A percentile compares a stretch with the other conserved stretches of the same genome.
phyloP scores from a whole-genome alignment of 2,113 vertebrate genomes.

The Columba livia region DNA sequence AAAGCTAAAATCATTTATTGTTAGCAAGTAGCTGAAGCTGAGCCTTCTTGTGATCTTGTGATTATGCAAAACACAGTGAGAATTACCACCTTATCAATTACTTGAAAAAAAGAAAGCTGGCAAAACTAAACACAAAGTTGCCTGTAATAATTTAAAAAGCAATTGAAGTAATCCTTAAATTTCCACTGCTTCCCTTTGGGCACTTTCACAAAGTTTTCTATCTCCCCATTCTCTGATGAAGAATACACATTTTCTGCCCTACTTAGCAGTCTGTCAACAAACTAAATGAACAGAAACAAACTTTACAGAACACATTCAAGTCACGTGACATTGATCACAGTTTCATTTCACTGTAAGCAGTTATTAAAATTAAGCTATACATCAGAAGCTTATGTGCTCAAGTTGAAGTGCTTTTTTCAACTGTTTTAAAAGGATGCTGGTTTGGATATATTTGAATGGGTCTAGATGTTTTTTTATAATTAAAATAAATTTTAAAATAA shows the following conservation, averaged over 20 bases:
- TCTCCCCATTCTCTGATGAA: not conserved
- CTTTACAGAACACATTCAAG: not conserved
- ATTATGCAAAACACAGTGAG: not conserved
- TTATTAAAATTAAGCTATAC: not conserved
- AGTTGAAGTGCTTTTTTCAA: not conserved
- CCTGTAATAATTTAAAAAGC: not conserved
- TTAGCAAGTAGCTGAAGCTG: not conserved
- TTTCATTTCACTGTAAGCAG: not conserved
- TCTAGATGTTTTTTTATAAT: not conserved
- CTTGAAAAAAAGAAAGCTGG: not conserved
- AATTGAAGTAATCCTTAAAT: not conserved
- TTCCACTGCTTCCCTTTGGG: not conserved
- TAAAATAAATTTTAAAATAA: not conserved
- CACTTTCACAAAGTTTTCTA: not conserved
- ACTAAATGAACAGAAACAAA: not conserved
- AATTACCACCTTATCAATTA: not conserved
- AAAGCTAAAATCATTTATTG: not conserved
- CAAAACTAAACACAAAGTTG: not conserved
- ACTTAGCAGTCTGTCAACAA: not conserved
- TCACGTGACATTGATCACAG: not conserved
- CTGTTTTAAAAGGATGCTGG: not conserved
- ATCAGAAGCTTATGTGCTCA: not conserved
- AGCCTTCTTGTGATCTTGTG: not conserved
- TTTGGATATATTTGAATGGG: not conserved
- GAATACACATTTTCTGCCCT: not conserved